Evolutionary conservation across 2,888 invertebrate genomes (phyloP).

Genomic region (Scotopteryx bipunctaria): DNA sequence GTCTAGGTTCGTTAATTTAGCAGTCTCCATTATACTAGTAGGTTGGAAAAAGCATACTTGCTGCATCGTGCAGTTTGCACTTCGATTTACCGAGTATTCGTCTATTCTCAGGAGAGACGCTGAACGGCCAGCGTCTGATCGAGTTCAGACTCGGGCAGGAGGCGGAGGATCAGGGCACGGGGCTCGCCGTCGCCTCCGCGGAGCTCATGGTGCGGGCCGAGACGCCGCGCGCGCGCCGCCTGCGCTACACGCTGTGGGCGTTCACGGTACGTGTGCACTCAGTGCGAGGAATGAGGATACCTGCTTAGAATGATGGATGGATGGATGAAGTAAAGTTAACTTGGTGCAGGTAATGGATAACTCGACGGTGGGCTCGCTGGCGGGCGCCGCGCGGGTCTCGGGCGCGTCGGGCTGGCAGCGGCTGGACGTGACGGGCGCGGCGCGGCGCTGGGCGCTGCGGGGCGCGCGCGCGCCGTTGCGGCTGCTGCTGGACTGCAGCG

Average conservation of each 20-base stretch:
- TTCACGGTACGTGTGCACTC: too few relatives aligned
- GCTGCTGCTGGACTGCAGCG: constrained; percentile 92
- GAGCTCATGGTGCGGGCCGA: constrained; percentile 88
- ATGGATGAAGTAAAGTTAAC: too few relatives aligned
- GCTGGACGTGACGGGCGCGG: constrained; percentile 91
- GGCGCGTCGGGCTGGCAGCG: constrained; percentile 90
- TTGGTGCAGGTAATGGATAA: constrained; percentile 77
- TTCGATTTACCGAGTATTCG: neutral
- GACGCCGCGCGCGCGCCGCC: constrained; percentile 58
- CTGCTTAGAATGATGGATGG: neutral
- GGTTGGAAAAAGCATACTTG: neutral
- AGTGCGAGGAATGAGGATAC: too few relatives aligned
- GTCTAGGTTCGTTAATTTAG: neutral
- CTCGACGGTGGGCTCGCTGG: constrained; percentile 80
- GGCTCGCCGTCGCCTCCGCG: constrained; percentile 89
- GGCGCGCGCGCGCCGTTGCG: constrained; percentile 85
- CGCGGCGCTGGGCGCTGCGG: constrained; percentile 86
- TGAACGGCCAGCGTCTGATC: constrained; percentile 93
- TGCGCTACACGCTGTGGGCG: constrained; percentile 87
- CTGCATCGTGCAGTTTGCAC: neutral
- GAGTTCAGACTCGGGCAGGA: constrained; percentile 91
- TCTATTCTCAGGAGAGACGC: constrained; percentile 86
- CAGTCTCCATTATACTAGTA: neutral
- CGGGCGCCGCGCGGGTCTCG: constrained; percentile 59
- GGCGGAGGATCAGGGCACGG: constrained; percentile 76